Percentiles rank a stretch among this genome's conserved stretches.
Conservation (phyloP, 2,113 vertebrate species). For the Campylomormyrus tamandua region DNA sequence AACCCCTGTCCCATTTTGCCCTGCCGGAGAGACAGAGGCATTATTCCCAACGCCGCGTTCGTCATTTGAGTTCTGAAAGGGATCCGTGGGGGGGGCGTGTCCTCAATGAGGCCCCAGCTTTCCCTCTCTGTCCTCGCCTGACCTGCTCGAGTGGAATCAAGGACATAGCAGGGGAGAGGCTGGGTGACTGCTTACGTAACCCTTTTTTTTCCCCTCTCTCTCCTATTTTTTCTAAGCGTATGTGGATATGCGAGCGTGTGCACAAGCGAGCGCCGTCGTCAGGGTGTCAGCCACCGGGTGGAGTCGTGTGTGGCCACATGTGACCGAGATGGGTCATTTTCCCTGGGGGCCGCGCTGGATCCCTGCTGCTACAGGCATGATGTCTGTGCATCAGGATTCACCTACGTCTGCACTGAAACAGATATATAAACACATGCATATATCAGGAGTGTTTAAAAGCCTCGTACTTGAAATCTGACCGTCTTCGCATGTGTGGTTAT, state of each 20-base stretch:
- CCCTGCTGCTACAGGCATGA: background rate
- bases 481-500: background rate
- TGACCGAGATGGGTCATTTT: background rate
- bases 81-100: background rate
- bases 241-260: conserved; percentile 9
- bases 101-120: background rate
- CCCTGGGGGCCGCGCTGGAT: background rate
- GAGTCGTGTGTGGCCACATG: conserved; percentile 23
- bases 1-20: background rate
- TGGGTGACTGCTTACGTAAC: conserved; percentile 50
- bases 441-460: background rate
- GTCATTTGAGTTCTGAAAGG: conserved; percentile 25
- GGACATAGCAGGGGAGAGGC: conserved; percentile 36
- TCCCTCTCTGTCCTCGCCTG: conserved; percentile 50
- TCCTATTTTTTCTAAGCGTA: conserved; percentile 12
- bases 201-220: conserved; percentile 35
- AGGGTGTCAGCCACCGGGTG: conserved; percentile 29
- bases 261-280: conserved; percentile 16
- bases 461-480: background rate
- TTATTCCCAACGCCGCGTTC: conserved; percentile 13
- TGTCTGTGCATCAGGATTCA: background rate
- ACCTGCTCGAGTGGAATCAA: conserved; percentile 45
- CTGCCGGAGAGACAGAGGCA: background rate
- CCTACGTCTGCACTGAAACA: background rate
- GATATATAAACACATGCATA: background rate